Conservation (phyloP, 2,888 invertebrate genomes). For the Phlogophora meticulosa region DNA sequence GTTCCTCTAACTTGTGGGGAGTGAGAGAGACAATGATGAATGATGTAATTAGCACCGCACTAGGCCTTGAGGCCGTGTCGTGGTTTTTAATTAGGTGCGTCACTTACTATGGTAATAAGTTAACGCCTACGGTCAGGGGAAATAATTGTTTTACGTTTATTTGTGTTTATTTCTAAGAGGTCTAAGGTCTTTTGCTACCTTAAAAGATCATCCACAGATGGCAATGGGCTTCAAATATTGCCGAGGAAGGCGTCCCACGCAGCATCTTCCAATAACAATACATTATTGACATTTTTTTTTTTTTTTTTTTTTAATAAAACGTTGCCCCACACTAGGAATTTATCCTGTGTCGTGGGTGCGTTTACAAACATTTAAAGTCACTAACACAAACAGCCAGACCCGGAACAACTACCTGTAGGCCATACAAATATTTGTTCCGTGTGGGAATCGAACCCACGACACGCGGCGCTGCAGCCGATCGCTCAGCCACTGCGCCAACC, state of each 20-base stretch:
- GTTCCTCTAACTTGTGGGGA: slow-evolving; percentile 15
- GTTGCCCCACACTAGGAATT: no score
- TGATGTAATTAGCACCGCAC: slow-evolving; percentile 62
- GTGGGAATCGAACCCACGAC: no score
- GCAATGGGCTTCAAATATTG: no score
- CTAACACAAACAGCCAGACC: no score
- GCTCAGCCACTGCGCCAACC: no score
- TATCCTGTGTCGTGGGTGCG: no score
- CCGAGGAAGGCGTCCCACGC: not conserved
- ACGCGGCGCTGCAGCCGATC: no score
- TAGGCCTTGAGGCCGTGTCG: slow-evolving; percentile 41
- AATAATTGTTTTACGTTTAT: slow-evolving; percentile 14
- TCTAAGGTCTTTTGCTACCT: no score
- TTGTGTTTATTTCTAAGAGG: slow-evolving; percentile 6
- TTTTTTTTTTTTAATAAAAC: no score
- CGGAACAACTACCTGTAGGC: no score
- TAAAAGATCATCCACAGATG: not conserved
- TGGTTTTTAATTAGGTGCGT: slow-evolving; percentile 56
- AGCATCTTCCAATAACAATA: not conserved
- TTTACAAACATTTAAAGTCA: no score
- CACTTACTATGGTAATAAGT: slow-evolving; percentile 32
- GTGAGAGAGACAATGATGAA: slow-evolving; percentile 57
- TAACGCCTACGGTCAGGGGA: slow-evolving; percentile 9
- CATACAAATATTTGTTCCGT: no score
- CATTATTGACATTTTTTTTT: not conserved